A percentile compares a stretch with the other conserved stretches of the same genome.
phyloP scores from a whole-genome alignment of 2,888 invertebrate species.

The Diploptera punctata region DNA sequence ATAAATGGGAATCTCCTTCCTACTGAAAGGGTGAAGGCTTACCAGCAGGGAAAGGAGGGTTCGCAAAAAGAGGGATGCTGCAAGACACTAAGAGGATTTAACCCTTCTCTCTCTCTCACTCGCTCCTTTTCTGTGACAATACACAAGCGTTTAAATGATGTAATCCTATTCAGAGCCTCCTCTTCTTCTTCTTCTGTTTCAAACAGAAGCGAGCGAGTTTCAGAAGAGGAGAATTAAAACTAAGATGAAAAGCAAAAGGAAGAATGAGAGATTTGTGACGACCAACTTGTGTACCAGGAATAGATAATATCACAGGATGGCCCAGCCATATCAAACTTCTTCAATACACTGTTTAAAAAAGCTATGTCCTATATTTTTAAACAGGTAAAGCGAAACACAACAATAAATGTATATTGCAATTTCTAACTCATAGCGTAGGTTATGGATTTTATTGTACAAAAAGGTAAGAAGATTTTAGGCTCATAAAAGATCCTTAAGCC shows the following conservation, averaged over 20 bases:
- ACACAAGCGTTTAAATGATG: constrained; percentile 45
- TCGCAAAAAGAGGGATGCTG: constrained; percentile 29
- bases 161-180: constrained; percentile 44
- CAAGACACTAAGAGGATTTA: constrained; percentile 42
- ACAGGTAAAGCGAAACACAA: not conserved
- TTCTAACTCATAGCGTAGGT: too few relatives aligned
- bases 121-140: constrained; percentile 40
- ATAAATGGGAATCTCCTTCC: constrained; percentile 42
- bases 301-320: not conserved
- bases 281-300: not conserved
- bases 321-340: too few relatives aligned
- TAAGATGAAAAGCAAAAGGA: constrained; percentile 24
- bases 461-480: too few relatives aligned
- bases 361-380: not conserved
- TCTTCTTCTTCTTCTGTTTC: constrained; percentile 28
- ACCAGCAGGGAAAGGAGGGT: constrained; percentile 3
- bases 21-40: constrained; percentile 38
- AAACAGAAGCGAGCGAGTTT: constrained; percentile 37
- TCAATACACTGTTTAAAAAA: too few relatives aligned
- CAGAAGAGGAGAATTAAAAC: constrained; percentile 41
- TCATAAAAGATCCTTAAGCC: too few relatives aligned
- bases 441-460: too few relatives aligned
- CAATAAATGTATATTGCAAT: not conserved
- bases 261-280: not conserved
- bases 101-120: constrained; percentile 15